Base-by-base conservation (phyloP, 2,797 vertebrate species). In the Gallinago solitaria region DNA sequence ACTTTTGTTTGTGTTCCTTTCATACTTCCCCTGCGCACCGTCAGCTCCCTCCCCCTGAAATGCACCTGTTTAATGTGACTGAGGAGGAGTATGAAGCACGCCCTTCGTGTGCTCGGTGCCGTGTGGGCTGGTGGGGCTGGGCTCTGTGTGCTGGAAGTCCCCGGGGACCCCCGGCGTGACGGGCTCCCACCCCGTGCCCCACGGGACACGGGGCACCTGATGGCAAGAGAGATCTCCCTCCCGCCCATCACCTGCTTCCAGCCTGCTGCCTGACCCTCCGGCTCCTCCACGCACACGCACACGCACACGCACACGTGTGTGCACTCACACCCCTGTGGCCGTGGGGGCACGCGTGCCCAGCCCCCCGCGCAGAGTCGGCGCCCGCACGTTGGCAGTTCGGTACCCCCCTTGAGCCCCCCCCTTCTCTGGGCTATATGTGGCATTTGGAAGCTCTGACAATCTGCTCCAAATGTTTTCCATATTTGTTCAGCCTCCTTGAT, bases 391-490 rank as follows among this genome's bases (percentile, higher is more conserved):
- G 99, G 98, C 96, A 97, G 99, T 99, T 97, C 96, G 83, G 97
- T 97, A 97, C 98, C 99, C 99, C 98, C 99, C 98, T 98, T 32
- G 90, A 65, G 82, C 84, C 96, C 97, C 97, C 98, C 97, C 91
- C 54, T 86, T 94, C 95, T 51, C 93, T 94, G 95, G 98, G 98
- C 99, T 99, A 99, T 98, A 98, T 98, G 98, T 98, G 99, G 99
- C 98, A 98, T 98, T 97, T 97, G 94, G 97, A 97, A 98, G 92
- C 98, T 97, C 97, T 39, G 95, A 97, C 97, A 98, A 98, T 98
- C 98, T 92, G 97, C 98, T 98, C 98, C 98, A 98, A 99, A 99
- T 98, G 98, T 98, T 99, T 99, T 99, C 99, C 99, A 99, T 99
- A 99, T 99, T 99, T 99, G 99, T 99, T 98, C 99, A 99, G 98